phyloP scores from a whole-genome alignment of 2,797 vertebrate species.

The Platyrinchus mystaceus region DNA sequence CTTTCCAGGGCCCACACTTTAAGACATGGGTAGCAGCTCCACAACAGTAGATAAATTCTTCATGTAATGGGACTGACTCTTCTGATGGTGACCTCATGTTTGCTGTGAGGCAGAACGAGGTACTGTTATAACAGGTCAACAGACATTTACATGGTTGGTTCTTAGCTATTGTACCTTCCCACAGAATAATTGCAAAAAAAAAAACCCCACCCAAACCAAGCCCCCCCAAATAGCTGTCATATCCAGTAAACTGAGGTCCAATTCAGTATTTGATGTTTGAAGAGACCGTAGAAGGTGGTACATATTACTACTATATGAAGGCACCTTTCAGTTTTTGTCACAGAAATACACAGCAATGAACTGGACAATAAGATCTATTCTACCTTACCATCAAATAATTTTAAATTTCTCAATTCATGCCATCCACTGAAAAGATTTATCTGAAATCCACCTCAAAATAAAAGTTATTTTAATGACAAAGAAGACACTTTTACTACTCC shows the following conservation, averaged over 20 bases:
- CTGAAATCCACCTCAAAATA: background rate
- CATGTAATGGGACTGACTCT: conserved; percentile 69
- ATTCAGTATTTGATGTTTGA: background rate
- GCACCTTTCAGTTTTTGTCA: background rate
- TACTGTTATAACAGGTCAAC: background rate
- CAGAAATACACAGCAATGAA: background rate
- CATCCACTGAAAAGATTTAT: background rate
- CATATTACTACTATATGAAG: background rate
- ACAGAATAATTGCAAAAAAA: background rate
- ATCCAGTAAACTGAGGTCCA: background rate
- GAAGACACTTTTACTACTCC: background rate
- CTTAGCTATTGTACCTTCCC: background rate
- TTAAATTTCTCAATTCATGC: background rate
- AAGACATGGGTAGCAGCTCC: conserved; percentile 88
- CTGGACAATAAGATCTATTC: background rate
- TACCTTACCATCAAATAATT: background rate
- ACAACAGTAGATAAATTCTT: conserved; percentile 85
- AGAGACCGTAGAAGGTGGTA: background rate
- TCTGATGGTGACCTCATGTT: conserved; percentile 63
- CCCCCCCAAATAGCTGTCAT: background rate
- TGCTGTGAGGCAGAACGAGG: conserved; percentile 57
- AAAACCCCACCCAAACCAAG: background rate
- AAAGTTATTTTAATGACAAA: background rate
- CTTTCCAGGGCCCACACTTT: conserved; percentile 82
- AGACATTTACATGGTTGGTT: background rate